Evolutionary conservation across 1,140 invertebrate species (phyloP), one percentile per base, ranked within the genome.

Genomic region (Schlechtendalia chinensis): DNA sequence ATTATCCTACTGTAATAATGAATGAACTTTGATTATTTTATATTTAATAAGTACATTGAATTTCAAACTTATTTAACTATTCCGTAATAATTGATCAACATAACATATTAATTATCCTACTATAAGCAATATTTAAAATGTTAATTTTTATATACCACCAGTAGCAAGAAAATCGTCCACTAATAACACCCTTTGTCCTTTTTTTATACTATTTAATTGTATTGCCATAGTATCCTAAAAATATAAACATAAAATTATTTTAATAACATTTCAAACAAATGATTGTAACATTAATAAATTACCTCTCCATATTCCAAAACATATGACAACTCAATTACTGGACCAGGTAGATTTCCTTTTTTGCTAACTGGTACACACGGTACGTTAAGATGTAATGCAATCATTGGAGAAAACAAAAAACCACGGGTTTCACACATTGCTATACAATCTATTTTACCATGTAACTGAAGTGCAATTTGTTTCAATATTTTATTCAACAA

Each of bases 91-190:
- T 45, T 45, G 10, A 5, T 8, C 47, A 50, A 8, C 32, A 39
- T 39, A 8, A 39, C 32, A 39, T 39, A 39, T 39, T 39, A 39
- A 39, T 39, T 39, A 39, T 39, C 8, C 32, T 4, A 8, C 32
- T 39, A 39, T n/a, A 17, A 16, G 19, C 17, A 47, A 45, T 69
- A 24, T 47, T 24, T 10, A 24, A 50, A 24, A 8, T 69, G 10
- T 17, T 16, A 16, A 29, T 8, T 71, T 50, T 8, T 39, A 12
- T 53, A 29, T 87, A 92, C 96, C 96, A 84, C 97, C 97, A 54
- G 97, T 98, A 12, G 96, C 96, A 53, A 98, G 86, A 29, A 98
- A 87, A 88, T 98, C 97, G 87, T 98, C 96, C 39, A 98, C 88
- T 69, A 98, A 89, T 1, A 98, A 84, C 56, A 96, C 92, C 82